Evolutionary conservation across 2,888 invertebrate genomes (phyloP), one percentile per base, ranked within the genome.

Genomic region (Synergus gifuensis): DNA sequence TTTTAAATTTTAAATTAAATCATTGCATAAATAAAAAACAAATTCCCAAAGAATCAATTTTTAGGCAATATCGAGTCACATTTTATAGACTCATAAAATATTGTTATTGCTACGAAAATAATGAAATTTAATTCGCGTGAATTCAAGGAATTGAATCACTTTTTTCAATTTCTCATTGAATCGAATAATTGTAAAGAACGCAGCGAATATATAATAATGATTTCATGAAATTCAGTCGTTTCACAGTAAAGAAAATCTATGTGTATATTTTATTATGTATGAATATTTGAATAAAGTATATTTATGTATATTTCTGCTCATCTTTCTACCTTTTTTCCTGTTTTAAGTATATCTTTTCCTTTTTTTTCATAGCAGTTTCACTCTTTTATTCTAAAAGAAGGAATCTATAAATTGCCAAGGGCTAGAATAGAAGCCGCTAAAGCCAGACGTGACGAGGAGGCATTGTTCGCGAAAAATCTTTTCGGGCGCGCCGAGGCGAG

Each of bases 391-490:
- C 16, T 28, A 9, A n/a, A 69, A 69, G n/a, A 44, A 49, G 49
- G n/a, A 69, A 69, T 49, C 69, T 69, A 54, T 69, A 69, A 54
- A 69, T 69, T 69, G 28, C 49, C 16, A n/a, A 69, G 28, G 22
- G 28, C 49, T 69, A 69, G 46, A 69, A 54, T 36, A 69, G 69
- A 69, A 69, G 49, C 69, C 49, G 49, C 49, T 69, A n/a, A 69
- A 69, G 36, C 49, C 69, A 54, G 69, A 69, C 36, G 78, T 79
- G 82, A 80, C 69, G 82, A 76, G 77, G 67, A 79, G 76, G 80
- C 76, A 81, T 86, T 85, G 85, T 85, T 87, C 84, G 82, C 77
- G 81, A 64, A 81, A 87, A 85, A 84, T 86, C 86, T 85, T 84
- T 85, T 86, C 81, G 82, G 67, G 79, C 79, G 63, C 83, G 80